These are phyloP conservation scores for Agrilus planipennis DNA, from an alignment of 1,140 invertebrate genomes.

Conservation along the genomic window DNA sequence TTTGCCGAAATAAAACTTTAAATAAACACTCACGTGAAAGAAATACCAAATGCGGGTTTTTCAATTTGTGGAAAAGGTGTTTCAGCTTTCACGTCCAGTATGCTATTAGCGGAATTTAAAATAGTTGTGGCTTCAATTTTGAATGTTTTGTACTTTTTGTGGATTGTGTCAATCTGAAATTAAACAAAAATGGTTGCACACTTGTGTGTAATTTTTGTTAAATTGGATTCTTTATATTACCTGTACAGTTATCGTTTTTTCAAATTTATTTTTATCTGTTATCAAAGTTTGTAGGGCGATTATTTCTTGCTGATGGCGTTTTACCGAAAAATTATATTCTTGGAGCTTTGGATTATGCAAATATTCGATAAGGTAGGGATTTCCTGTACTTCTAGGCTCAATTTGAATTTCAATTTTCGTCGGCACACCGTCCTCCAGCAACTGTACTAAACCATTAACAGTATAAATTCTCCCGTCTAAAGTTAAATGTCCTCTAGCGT, in stretches of 20 bases:
- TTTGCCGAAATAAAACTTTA: too few relatives aligned
- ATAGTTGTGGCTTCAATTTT: too few relatives aligned
- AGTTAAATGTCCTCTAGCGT: too few relatives aligned
- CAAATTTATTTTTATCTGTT: too few relatives aligned
- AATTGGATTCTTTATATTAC: too few relatives aligned
- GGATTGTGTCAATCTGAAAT: not conserved
- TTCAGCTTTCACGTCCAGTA: constrained; percentile 18
- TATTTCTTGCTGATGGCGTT: too few relatives aligned
- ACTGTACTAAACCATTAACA: not conserved
- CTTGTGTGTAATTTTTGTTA: constrained; percentile 1
- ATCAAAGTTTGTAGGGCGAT: too few relatives aligned
- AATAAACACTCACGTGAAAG: constrained; percentile 22
- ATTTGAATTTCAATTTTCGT: constrained; percentile 2
- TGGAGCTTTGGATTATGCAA: not conserved
- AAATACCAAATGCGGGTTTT: constrained; percentile 20
- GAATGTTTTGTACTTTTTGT: too few relatives aligned
- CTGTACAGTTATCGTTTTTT: too few relatives aligned
- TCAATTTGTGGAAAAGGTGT: constrained; percentile 27
- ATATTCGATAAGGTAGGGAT: constrained; percentile 3
- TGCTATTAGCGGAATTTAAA: too few relatives aligned
- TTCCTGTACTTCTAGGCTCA: not conserved
- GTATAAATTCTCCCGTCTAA: not conserved
- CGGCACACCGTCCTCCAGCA: not conserved
- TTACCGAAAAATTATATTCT: not conserved
- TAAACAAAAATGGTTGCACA: not conserved